phyloP scores from a whole-genome alignment of 2,113 vertebrate species.

The Mesocricetus auratus region DNA sequence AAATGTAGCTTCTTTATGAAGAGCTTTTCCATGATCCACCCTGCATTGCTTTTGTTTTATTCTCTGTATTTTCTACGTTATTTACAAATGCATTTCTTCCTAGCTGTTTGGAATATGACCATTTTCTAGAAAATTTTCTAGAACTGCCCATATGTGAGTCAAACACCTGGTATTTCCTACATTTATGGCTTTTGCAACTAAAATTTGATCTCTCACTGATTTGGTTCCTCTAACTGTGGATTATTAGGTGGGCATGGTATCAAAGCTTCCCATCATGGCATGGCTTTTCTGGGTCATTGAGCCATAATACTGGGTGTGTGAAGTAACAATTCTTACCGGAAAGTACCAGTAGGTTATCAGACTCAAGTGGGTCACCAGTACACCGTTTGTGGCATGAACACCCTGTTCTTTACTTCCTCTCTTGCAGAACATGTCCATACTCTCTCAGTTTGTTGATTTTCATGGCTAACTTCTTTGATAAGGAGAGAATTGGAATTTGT shows the following conservation, averaged over 20 bases:
- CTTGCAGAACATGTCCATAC: no score
- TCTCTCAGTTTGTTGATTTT: not conserved
- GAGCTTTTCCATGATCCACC: not conserved
- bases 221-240: not conserved
- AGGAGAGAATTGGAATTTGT: not conserved
- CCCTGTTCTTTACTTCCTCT: not conserved
- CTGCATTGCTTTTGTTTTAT: not conserved
- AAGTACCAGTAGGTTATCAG: not conserved
- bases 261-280: not conserved
- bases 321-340: not conserved
- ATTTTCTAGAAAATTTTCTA: not conserved
- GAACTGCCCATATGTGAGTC: not conserved
- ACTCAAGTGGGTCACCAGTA: not conserved
- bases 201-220: not conserved
- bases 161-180: not conserved
- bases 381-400: not conserved
- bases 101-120: not conserved
- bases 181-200: not conserved
- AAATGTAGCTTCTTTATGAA: not conserved
- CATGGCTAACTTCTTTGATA: not conserved
- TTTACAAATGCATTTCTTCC: not conserved
- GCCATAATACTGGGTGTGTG: not conserved
- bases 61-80: not conserved
- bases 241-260: not conserved
- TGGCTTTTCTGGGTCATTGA: not conserved